phyloP scores from a whole-genome alignment of 1,140 invertebrate species.

The Polypedilum vanderplanki region DNA sequence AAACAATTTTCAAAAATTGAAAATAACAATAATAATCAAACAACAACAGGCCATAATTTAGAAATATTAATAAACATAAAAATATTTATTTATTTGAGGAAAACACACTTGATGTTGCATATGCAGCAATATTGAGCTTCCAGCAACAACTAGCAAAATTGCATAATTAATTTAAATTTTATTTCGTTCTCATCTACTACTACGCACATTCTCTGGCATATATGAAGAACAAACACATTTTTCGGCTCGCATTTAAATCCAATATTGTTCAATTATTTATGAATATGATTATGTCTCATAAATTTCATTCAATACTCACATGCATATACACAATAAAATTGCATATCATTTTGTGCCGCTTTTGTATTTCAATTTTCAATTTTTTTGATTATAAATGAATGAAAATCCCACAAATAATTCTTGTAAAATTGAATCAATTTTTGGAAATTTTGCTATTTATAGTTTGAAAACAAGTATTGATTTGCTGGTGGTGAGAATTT shows the following conservation, averaged over 20 bases:
- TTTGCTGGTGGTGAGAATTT: no score
- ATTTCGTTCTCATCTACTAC: neutral
- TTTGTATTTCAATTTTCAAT: no score
- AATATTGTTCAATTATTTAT: slow-evolving; percentile 29
- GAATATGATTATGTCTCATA: slow-evolving; percentile 20
- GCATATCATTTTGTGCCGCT: no score
- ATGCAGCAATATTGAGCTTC: neutral
- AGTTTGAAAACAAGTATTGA: no score
- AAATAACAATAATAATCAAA: neutral
- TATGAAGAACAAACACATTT: neutral
- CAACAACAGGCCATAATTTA: neutral
- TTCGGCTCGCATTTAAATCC: neutral
- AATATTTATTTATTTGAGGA: no score
- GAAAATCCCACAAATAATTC: no score
- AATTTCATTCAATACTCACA: slow-evolving; percentile 13
- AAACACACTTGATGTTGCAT: no score
- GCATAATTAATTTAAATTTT: slow-evolving; percentile 27
- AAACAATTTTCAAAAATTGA: neutral
- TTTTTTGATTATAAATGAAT: no score
- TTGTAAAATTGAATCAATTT: no score
- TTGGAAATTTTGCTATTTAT: no score
- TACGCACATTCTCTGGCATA: neutral
- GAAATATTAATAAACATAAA: neutral
- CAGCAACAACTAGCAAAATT: neutral
- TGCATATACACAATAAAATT: no score